Evolutionary conservation across 2,113 vertebrate genomes (phyloP).

Genomic region (Noturus placidus): DNA sequence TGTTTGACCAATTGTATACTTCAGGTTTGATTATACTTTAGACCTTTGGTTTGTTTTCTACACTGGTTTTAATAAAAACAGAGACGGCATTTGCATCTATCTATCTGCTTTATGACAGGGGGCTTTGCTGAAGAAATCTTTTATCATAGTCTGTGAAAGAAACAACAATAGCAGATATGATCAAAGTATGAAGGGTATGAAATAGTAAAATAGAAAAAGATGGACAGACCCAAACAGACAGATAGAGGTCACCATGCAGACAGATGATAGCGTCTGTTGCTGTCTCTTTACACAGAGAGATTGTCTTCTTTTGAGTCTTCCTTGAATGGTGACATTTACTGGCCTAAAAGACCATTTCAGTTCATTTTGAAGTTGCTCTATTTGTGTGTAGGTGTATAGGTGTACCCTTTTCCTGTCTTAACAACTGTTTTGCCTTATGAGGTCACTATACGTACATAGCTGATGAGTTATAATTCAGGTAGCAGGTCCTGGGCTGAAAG

Average conservation of each 20-base stretch:
- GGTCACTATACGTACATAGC: not conserved
- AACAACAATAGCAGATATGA: not conserved
- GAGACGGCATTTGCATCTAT: not conserved
- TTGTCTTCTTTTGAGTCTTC: slow-evolving; percentile 31
- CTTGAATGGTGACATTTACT: slow-evolving; percentile 42
- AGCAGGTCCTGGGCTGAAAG: not conserved
- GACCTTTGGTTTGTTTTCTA: not conserved
- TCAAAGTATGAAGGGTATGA: slow-evolving; percentile 10
- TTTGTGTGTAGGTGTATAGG: not conserved
- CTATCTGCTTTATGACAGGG: not conserved
- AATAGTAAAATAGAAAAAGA: slow-evolving; percentile 15
- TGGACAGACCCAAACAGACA: not conserved
- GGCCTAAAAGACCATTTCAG: slow-evolving; percentile 30
- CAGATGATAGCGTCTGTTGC: slow-evolving; percentile 1
- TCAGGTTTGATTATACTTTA: not conserved
- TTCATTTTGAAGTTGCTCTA: slow-evolving; percentile 25
- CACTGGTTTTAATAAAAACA: not conserved
- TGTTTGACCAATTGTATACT: not conserved
- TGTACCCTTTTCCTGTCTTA: not conserved
- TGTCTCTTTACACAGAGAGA: slow-evolving; percentile 15
- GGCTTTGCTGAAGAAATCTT: not conserved
- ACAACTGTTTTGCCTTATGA: not conserved
- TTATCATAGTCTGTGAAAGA: slow-evolving; percentile 24
- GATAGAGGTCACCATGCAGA: not conserved
- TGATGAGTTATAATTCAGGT: not conserved